Conservation (phyloP, 2,888 invertebrate genomes). For the Hoplodrina ambigua region DNA sequence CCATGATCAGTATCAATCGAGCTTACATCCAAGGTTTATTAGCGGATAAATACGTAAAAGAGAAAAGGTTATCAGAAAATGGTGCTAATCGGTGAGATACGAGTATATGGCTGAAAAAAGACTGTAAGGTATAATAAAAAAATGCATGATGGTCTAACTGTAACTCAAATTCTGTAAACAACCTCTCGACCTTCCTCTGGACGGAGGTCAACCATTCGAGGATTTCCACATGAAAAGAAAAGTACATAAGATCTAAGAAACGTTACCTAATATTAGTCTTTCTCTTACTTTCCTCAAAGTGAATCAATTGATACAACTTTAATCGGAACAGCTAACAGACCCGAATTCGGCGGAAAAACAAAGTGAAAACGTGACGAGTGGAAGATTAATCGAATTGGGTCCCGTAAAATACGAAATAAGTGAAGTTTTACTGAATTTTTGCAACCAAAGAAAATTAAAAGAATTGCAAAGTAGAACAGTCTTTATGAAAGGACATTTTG, state of each 20-base stretch:
- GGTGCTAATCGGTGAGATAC: neutral
- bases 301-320: slow-evolving; percentile 35
- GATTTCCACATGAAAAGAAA: neutral
- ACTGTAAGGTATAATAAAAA: neutral
- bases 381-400: slow-evolving; percentile 50
- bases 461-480: slow-evolving; percentile 33
- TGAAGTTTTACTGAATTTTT: neutral
- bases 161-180: neutral
- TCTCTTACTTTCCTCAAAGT: slow-evolving; percentile 5
- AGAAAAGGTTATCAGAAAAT: neutral
- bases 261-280: slow-evolving; percentile 19
- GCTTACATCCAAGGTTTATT: neutral
- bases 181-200: neutral
- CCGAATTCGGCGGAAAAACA: slow-evolving; percentile 49
- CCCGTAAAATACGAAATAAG: slow-evolving; percentile 6
- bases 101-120: neutral
- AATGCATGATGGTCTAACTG: no score
- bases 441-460: slow-evolving; percentile 21
- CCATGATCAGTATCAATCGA: neutral
- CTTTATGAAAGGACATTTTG: slow-evolving; percentile 26
- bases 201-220: neutral
- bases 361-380: slow-evolving; percentile 43
- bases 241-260: neutral
- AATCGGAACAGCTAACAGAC: slow-evolving; percentile 12
- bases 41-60: neutral